Percentiles rank a stretch among this genome's conserved stretches.
These are phyloP conservation scores for Galeopsomyia nigrocyanea DNA, from an alignment of 2,888 invertebrate genomes.

Conservation along the genomic window DNA sequence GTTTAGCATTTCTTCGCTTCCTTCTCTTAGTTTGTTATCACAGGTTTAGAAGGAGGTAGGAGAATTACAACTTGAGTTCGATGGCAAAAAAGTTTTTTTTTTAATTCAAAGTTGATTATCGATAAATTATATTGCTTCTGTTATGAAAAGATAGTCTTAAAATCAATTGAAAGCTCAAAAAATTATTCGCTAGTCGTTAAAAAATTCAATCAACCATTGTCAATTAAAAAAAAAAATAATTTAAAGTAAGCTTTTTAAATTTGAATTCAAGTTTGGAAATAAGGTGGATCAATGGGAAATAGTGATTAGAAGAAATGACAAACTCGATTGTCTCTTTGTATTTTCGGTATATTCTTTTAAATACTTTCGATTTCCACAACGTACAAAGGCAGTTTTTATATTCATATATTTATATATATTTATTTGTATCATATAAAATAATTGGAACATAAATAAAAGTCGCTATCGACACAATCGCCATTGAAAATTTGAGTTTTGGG, in stretches of 20 bases:
- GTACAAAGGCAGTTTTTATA: slow-evolving; percentile 58
- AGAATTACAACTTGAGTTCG: too few relatives aligned
- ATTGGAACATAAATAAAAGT: slow-evolving; percentile 47
- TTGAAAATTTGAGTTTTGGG: slow-evolving; percentile 31
- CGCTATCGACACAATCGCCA: slow-evolving; percentile 41
- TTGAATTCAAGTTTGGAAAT: too few relatives aligned
- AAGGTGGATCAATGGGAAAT: too few relatives aligned
- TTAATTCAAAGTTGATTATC: not conserved
- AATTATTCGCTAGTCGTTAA: not conserved
- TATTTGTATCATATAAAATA: slow-evolving; percentile 36
- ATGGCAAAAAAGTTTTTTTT: not conserved
- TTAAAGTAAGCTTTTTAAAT: too few relatives aligned
- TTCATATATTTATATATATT: slow-evolving; percentile 48
- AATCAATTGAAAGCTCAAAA: not conserved
- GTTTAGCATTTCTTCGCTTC: not conserved
- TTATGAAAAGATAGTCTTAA: not conserved
- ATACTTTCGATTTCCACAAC: slow-evolving; percentile 58
- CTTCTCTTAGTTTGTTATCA: too few relatives aligned
- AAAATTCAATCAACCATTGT: not conserved
- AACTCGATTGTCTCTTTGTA: slow-evolving; percentile 49
- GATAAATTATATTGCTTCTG: not conserved
- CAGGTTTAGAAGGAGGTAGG: too few relatives aligned
- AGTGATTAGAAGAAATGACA: too few relatives aligned
- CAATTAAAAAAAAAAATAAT: not conserved
- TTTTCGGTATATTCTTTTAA: slow-evolving; percentile 59